Conservation (phyloP, 2,888 invertebrate species). For the Lasius fuliginosus region DNA sequence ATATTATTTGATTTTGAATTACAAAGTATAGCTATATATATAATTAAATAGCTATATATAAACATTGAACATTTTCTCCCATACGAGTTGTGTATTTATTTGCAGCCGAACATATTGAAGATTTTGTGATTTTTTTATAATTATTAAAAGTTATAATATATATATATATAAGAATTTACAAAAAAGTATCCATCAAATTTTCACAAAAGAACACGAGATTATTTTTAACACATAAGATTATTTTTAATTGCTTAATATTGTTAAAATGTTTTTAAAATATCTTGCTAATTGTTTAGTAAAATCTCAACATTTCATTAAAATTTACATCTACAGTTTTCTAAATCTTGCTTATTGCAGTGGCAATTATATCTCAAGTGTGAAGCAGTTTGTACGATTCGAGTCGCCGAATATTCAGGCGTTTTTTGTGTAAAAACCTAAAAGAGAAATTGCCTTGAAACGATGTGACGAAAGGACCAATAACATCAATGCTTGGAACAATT, state of each 20-base stretch:
- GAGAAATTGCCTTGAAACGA: slow-evolving; percentile 12
- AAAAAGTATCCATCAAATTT: background rate
- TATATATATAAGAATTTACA: background rate
- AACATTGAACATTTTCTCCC: no score
- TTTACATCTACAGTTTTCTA: background rate
- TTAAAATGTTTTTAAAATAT: background rate
- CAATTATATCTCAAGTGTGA: background rate
- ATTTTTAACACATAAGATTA: no score
- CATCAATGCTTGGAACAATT: slow-evolving; percentile 31
- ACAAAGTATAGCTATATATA: background rate
- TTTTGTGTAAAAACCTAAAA: background rate
- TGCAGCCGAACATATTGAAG: background rate
- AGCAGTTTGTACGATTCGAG: background rate
- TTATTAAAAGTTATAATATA: background rate
- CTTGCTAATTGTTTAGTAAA: background rate
- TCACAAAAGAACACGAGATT: background rate
- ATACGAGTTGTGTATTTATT: background rate
- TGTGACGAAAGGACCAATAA: background rate
- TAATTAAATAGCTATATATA: background rate
- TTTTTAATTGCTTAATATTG: background rate
- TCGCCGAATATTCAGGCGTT: background rate
- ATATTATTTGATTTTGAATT: background rate
- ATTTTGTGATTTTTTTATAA: slow-evolving; percentile 4
- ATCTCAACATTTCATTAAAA: background rate
- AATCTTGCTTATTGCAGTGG: background rate